Percentiles rank a stretch among this genome's conserved stretches.
Conservation (phyloP, 2,113 vertebrate genomes). For the Danio rerio region DNA sequence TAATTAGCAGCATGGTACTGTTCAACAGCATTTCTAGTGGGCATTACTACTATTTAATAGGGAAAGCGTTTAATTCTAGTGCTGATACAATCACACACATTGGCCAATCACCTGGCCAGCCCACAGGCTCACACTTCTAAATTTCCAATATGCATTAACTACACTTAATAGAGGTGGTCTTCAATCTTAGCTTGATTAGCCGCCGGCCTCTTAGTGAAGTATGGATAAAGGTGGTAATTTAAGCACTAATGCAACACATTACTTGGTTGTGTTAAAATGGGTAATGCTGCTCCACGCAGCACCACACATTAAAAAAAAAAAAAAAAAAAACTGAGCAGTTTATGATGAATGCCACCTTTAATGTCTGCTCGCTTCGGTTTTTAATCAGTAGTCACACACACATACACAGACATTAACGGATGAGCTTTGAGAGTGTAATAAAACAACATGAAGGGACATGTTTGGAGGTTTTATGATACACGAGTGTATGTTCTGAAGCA, state of each 20-base stretch:
- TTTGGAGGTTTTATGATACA: constrained; percentile 38
- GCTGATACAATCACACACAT: constrained; percentile 37
- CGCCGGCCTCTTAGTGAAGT: constrained; percentile 24
- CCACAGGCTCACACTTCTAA: constrained; percentile 31
- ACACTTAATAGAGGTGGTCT: constrained; percentile 34
- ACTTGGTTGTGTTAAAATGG: constrained; percentile 22
- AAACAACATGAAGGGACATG: constrained; percentile 32
- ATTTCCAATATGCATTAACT: constrained; percentile 43
- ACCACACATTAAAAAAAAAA: not conserved
- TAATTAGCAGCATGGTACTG: not conserved
- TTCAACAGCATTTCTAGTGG: constrained; percentile 14
- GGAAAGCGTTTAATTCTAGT: constrained; percentile 34
- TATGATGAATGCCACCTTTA: constrained; percentile 38
- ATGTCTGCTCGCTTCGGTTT: constrained; percentile 17
- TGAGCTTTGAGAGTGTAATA: constrained; percentile 25
- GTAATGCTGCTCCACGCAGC: constrained; percentile 10
- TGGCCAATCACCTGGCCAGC: constrained; percentile 21
- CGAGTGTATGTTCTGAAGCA: constrained; percentile 31
- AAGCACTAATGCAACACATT: constrained; percentile 43
- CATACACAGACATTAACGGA: not conserved
- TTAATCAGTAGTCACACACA: constrained; percentile 33
- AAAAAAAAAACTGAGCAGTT: constrained; percentile 6
- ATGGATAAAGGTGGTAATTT: constrained; percentile 42
- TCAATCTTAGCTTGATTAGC: constrained; percentile 46
- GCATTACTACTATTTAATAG: constrained; percentile 33